These are phyloP conservation scores for Tachyglossus aculeatus DNA, from an alignment of 2,797 vertebrate genomes.

Conservation along the genomic window DNA sequence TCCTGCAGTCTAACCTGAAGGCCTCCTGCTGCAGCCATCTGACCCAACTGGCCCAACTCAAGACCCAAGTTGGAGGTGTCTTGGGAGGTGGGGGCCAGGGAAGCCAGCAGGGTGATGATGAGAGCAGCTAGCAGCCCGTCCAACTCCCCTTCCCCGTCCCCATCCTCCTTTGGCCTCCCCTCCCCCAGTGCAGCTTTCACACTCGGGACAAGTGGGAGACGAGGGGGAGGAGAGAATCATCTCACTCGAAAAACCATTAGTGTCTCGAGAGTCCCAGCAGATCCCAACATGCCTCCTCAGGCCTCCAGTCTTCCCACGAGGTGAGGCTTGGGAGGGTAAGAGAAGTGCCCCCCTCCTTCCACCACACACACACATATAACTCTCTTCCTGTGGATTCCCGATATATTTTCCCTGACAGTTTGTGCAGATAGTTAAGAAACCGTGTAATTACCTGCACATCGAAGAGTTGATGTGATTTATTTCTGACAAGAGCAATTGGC, in stretches of 20 bases:
- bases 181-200: background rate
- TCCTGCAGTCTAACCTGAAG: background rate
- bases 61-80: no score
- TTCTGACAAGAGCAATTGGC: constrained; percentile 74
- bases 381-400: constrained; percentile 62
- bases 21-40: background rate
- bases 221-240: constrained; percentile 41
- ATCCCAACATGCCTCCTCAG: constrained; percentile 69
- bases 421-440: constrained; percentile 77
- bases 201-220: background rate
- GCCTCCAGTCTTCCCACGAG: constrained; percentile 72
- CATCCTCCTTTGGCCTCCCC: constrained; percentile 1
- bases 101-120: no score
- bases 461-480: constrained; percentile 79
- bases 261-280: constrained; percentile 59
- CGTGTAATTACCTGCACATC: constrained; percentile 76
- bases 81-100: no score
- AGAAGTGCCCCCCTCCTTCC: constrained; percentile 34
- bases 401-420: constrained; percentile 80
- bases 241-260: constrained; percentile 70
- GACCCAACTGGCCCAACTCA: background rate
- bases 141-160: no score
- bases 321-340: constrained; percentile 46
- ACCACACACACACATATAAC: no score
- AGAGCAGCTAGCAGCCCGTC: no score